phyloP scores from a whole-genome alignment of 2,888 invertebrate species.

The Cerastoderma edule region DNA sequence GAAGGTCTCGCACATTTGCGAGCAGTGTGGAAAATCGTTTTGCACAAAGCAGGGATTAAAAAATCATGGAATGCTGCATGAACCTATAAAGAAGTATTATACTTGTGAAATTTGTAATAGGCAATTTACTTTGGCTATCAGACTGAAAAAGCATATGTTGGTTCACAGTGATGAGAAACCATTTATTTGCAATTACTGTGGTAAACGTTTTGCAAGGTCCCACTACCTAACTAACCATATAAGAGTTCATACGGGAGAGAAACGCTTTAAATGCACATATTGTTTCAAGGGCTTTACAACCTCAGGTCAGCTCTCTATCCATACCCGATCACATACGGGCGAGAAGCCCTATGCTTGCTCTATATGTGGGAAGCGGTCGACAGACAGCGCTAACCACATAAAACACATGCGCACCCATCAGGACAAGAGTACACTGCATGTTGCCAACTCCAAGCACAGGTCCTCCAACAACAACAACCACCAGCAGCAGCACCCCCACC shows the following conservation, averaged over 20 bases:
- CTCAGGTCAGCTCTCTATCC: conserved; percentile 9
- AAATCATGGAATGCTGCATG: conserved; percentile 17
- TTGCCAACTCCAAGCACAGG: conserved; percentile 4
- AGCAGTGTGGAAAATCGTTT: conserved; percentile 24
- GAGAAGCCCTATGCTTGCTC: conserved; percentile 25
- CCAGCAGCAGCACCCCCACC: background rate
- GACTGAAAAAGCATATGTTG: conserved; percentile 19
- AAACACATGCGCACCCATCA: conserved; percentile 26
- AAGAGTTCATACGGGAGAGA: conserved; percentile 17
- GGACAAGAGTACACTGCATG: conserved; percentile 1
- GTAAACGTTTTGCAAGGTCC: conserved; percentile 14
- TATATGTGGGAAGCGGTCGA: conserved; percentile 23
- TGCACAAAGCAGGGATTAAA: conserved; percentile 17
- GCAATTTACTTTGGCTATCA: conserved; percentile 4
- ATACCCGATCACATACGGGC: conserved; percentile 20
- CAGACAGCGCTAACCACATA: conserved; percentile 23
- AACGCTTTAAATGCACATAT: conserved; percentile 22
- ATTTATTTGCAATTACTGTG: conserved; percentile 24
- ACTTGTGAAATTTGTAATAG: conserved; percentile 19
- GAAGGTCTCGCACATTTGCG: conserved; percentile 17
- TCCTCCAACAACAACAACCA: background rate
- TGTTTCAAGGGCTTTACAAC: conserved; percentile 15
- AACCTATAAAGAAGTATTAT: conserved; percentile 4
- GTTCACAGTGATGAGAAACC: conserved; percentile 21
- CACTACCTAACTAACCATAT: conserved; percentile 24